phyloP scores from a whole-genome alignment of 2,113 vertebrate species.

The Mus spicilegus region DNA sequence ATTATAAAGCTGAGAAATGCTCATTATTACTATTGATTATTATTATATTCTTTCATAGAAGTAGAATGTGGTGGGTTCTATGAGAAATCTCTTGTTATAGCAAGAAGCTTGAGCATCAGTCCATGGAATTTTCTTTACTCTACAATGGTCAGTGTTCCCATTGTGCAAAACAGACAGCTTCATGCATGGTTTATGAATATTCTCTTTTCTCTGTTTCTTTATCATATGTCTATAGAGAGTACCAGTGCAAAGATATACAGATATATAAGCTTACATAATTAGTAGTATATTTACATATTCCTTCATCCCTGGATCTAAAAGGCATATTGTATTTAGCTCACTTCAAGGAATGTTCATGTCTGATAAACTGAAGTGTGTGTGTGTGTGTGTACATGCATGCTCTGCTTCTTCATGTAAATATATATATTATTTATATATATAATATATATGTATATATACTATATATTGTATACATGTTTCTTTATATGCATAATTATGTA shows the following conservation, averaged over 20 bases:
- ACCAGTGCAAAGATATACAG: rapidly evolving
- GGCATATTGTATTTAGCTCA: not conserved
- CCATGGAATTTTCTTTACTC: not conserved
- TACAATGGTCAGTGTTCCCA: not conserved
- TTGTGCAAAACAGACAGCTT: not conserved
- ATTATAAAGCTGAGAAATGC: not conserved
- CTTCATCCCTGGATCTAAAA: not conserved
- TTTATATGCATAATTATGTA: too few species aligned
- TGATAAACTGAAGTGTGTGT: not conserved
- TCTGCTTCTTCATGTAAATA: not conserved
- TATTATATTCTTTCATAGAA: not conserved
- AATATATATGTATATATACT: too few species aligned
- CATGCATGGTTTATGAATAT: not conserved
- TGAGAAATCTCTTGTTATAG: not conserved
- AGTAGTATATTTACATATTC: not conserved
- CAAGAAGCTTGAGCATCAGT: too few species aligned
- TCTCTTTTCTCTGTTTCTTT: not conserved
- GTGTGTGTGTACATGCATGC: not conserved
- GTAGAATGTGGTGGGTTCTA: not conserved
- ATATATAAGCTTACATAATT: not conserved
- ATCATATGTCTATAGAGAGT: not conserved
- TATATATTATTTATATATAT: too few species aligned
- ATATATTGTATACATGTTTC: too few species aligned
- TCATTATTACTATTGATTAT: too few species aligned
- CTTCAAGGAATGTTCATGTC: not conserved